phyloP scores from a whole-genome alignment of 2,888 invertebrate genomes.

The Morinoia aosen region DNA sequence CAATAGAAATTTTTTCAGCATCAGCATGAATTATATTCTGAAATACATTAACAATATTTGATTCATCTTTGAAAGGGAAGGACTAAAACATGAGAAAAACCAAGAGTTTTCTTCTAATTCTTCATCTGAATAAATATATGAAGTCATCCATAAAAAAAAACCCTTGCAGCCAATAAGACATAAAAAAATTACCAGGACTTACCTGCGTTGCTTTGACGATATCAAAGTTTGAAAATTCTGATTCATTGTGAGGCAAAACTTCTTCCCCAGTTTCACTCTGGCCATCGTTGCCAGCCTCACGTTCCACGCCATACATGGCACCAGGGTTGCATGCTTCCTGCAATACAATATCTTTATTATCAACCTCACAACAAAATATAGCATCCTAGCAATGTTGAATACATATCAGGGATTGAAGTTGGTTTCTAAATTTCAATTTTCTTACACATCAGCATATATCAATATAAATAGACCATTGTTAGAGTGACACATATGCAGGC shows the following conservation, averaged over 20 bases:
- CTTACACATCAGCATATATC: too few species aligned
- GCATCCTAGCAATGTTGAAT: not conserved
- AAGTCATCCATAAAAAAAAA: not conserved
- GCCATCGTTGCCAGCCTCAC: slow-evolving; percentile 59
- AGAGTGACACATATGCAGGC: too few species aligned
- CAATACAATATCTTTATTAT: slow-evolving; percentile 25
- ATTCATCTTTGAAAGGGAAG: too few species aligned
- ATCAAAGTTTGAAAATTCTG: slow-evolving; percentile 74
- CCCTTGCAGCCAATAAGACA: not conserved
- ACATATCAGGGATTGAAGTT: not conserved
- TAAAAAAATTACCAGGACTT: slow-evolving; percentile 61
- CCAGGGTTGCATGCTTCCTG: slow-evolving; percentile 67
- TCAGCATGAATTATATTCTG: too few species aligned
- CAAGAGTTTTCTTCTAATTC: not conserved
- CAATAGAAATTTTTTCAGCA: too few species aligned
- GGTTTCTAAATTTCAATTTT: too few species aligned
- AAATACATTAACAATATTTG: too few species aligned
- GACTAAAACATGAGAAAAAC: not conserved
- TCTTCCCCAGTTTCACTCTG: slow-evolving; percentile 62
- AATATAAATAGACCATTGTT: too few species aligned
- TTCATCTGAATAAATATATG: not conserved
- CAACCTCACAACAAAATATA: not conserved
- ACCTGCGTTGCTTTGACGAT: slow-evolving; percentile 95
- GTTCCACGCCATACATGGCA: slow-evolving; percentile 65
- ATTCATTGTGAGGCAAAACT: slow-evolving; percentile 57